phyloP scores from a whole-genome alignment of 2,888 invertebrate species.

The Amiota communis region DNA sequence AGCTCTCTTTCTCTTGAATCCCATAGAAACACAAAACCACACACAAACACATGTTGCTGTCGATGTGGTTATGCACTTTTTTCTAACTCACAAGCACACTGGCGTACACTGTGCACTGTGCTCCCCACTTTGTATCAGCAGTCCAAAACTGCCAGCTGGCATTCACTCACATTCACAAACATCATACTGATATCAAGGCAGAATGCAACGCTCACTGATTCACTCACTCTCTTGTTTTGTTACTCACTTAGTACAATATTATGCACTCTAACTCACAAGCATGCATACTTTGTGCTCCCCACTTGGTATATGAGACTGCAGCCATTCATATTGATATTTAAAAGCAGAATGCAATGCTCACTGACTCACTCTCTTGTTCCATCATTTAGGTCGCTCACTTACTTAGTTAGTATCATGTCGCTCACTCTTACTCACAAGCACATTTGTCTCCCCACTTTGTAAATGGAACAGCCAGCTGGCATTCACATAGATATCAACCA shows the following conservation, averaged over 20 bases:
- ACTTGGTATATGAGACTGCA: conserved; percentile 30
- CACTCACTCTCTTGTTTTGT: neutral
- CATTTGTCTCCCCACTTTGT: conserved; percentile 25
- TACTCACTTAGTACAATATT: conserved; percentile 34
- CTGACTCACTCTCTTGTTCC: neutral
- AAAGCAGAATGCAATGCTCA: no score
- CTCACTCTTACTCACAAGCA: conserved; percentile 32
- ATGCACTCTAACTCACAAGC: conserved; percentile 31
- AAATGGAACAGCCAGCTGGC: conserved; percentile 26
- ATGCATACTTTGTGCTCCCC: neutral
- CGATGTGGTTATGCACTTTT: no score
- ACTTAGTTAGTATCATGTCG: neutral
- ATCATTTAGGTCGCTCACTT: neutral
- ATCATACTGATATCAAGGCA: no score
- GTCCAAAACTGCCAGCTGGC: neutral
- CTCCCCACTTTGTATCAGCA: conserved; percentile 33
- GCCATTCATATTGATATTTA: neutral
- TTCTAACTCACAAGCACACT: conserved; percentile 32
- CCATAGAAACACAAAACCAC: no score
- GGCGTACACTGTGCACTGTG: no score
- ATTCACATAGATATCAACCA: conserved; percentile 2
- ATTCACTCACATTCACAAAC: neutral
- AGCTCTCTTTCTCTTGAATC: no score
- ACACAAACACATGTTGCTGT: no score
- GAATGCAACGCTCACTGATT: no score